A percentile compares a stretch with the other conserved stretches of the same genome.
phyloP scores from a whole-genome alignment of 2,113 vertebrate species.

The Mormyrus lacerda region DNA sequence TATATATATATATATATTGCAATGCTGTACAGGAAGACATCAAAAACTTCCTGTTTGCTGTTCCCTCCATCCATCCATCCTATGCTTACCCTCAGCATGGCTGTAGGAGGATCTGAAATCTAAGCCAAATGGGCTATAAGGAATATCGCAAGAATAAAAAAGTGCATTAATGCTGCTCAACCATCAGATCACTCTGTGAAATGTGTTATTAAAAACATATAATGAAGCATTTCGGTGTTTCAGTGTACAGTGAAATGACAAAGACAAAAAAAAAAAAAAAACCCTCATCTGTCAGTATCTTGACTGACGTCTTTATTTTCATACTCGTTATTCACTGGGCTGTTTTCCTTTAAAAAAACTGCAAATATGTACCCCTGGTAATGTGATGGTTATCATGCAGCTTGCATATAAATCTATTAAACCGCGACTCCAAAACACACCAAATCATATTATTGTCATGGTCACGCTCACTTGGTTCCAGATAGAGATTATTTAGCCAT shows the following conservation, averaged over 20 bases:
- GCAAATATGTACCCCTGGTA: slow-evolving; percentile 65
- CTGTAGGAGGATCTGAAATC: not conserved
- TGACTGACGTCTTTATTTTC: slow-evolving; percentile 60
- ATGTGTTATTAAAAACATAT: not conserved
- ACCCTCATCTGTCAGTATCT: slow-evolving; percentile 44
- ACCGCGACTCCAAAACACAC: slow-evolving; percentile 61
- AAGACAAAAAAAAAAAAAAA: slow-evolving; percentile 30
- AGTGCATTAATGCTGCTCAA: not conserved
- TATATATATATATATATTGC: not conserved
- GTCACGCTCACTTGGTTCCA: slow-evolving; percentile 51
- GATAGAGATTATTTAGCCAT: slow-evolving; percentile 69
- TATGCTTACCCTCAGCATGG: not conserved
- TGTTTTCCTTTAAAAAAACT: slow-evolving; percentile 56
- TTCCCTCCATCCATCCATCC: not conserved
- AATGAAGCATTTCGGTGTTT: not conserved
- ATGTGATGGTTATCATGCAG: slow-evolving; percentile 61
- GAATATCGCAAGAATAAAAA: not conserved
- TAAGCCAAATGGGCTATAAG: not conserved
- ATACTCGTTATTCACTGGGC: slow-evolving; percentile 49
- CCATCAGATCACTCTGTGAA: not conserved
- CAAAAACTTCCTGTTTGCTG: not conserved
- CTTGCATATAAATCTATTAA: slow-evolving; percentile 62
- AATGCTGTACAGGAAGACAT: not conserved
- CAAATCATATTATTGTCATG: slow-evolving; percentile 65
- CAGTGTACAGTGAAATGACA: slow-evolving; percentile 27